phyloP scores from a whole-genome alignment of 1,140 invertebrate genomes.

The Littorina saxatilis region DNA sequence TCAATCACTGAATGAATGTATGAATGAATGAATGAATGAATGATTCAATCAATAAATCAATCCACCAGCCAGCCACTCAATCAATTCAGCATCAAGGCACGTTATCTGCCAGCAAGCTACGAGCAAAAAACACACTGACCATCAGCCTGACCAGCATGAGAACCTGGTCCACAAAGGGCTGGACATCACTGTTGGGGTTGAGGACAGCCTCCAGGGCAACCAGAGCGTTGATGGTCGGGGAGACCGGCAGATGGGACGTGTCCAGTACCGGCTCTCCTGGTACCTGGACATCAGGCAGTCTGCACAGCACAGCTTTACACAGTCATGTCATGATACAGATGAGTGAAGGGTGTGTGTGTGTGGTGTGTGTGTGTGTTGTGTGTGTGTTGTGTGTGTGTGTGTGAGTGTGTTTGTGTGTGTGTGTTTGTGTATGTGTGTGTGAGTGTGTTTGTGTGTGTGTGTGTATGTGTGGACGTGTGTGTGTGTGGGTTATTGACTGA shows the following conservation, averaged over 20 bases:
- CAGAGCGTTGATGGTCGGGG: constrained; percentile 65
- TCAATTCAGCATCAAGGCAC: no score
- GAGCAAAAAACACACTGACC: constrained; percentile 68
- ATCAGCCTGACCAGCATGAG: constrained; percentile 89
- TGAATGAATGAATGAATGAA: no score
- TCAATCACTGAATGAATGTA: no score
- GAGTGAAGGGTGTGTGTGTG: not conserved
- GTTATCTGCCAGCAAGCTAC: no score
- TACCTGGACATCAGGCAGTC: constrained; percentile 54
- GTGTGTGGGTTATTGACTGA: no score
- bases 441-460: no score
- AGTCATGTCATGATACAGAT: not conserved
- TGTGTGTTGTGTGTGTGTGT: no score
- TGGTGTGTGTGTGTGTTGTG: no score
- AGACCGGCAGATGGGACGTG: constrained; percentile 55
- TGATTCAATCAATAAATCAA: no score
- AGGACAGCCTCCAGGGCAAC: constrained; percentile 72
- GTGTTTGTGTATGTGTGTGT: no score
- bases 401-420: no score
- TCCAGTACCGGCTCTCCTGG: constrained; percentile 58
- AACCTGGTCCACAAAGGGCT: constrained; percentile 87
- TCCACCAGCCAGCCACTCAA: no score
- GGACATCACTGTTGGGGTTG: constrained; percentile 82
- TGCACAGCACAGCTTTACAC: constrained; percentile 26
- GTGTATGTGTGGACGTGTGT: not conserved